phyloP scores from a whole-genome alignment of 2,113 vertebrate genomes.

The Peucedramus taeniatus region DNA sequence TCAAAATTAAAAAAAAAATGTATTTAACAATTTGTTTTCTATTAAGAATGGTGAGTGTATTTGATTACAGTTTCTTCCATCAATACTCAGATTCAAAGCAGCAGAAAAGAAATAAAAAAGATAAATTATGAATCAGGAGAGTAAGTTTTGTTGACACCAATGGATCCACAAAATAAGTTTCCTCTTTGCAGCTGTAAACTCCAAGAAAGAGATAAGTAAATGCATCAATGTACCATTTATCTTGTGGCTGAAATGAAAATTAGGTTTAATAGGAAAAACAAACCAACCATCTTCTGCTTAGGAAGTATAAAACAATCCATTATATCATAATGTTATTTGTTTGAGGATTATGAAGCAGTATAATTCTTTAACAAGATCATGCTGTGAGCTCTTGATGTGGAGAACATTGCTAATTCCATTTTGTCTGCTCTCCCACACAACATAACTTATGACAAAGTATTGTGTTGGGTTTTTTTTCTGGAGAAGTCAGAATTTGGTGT shows the following conservation, averaged over 20 bases:
- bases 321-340: slow-evolving; percentile 64
- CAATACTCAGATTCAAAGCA: not conserved
- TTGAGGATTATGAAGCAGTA: slow-evolving; percentile 54
- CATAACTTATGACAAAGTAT: not conserved
- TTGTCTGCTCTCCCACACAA: not conserved
- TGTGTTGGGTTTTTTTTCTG: not conserved
- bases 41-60: not conserved
- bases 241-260: slow-evolving; percentile 52
- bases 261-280: slow-evolving; percentile 46
- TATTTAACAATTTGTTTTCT: not conserved
- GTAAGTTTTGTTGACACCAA: not conserved
- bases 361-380: slow-evolving; percentile 66
- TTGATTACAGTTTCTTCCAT: not conserved
- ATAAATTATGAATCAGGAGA: not conserved
- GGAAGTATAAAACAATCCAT: slow-evolving; percentile 51
- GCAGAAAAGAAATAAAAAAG: not conserved
- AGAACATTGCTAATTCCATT: slow-evolving; percentile 50
- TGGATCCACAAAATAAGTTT: not conserved
- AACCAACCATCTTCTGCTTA: slow-evolving; percentile 48
- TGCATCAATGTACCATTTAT: slow-evolving; percentile 20
- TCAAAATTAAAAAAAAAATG: not conserved
- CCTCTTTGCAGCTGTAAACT: not conserved
- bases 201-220: slow-evolving; percentile 25
- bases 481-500: not conserved
- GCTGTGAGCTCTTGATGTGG: not conserved